phyloP scores from a whole-genome alignment of 2,797 vertebrate genomes.

The Cichlasoma orientale region DNA sequence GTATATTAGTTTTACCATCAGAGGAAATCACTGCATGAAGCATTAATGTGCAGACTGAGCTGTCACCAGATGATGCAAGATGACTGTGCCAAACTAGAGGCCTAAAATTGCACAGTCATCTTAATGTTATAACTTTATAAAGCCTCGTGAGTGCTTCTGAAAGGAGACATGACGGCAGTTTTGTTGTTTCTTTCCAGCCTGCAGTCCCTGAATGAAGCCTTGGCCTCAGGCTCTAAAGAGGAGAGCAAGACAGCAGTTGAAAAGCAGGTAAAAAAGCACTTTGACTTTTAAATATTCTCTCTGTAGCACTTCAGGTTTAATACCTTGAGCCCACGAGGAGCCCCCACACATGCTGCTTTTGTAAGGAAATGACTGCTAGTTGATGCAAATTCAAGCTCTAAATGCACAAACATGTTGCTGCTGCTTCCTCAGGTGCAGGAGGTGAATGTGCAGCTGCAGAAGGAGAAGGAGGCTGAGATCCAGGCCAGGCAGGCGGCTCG shows the following conservation, averaged over 20 bases:
- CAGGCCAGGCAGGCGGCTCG: conserved; percentile 89
- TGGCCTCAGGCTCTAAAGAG: conserved; percentile 88
- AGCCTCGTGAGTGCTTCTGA: background rate
- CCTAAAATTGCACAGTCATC: background rate
- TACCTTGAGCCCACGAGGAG: accelerated
- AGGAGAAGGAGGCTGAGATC: conserved; percentile 92
- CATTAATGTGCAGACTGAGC: too few species aligned
- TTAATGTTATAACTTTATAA: background rate
- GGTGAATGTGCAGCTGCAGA: conserved; percentile 90
- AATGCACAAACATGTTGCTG: background rate
- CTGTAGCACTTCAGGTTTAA: background rate
- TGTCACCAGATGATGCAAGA: too few species aligned
- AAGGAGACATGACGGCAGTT: background rate
- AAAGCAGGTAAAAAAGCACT: conserved; percentile 85
- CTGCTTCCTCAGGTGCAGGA: conserved; percentile 85
- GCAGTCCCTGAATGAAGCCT: conserved; percentile 93
- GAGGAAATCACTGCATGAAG: too few species aligned
- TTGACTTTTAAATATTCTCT: background rate
- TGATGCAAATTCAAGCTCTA: background rate
- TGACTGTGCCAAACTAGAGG: background rate
- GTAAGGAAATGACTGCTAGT: background rate
- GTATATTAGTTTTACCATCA: too few species aligned
- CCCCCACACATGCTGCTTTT: background rate
- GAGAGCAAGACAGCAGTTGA: conserved; percentile 90
- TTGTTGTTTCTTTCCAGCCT: conserved; percentile 80